Evolutionary conservation across 2,113 vertebrate species (phyloP).

Genomic region (Eleginops maclovinus): DNA sequence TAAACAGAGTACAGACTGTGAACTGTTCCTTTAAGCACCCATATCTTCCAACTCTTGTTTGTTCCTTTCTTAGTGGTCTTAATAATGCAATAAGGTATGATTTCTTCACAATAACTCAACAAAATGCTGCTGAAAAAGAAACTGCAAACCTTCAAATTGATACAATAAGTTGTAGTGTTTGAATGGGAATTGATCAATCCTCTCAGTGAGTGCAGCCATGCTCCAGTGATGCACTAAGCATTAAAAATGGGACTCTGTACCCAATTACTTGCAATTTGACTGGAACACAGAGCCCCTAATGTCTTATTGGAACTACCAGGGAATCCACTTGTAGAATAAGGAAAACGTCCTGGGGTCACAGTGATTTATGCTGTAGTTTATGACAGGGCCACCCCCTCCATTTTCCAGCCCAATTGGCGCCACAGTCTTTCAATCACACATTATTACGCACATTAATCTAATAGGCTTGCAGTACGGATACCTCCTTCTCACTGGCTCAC

Average conservation of each 20-base stretch:
- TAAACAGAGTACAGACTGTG: neutral
- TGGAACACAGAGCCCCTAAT: conserved; percentile 26
- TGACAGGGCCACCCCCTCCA: conserved; percentile 8
- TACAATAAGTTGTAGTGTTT: neutral
- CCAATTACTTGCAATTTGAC: conserved; percentile 26
- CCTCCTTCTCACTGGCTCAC: neutral
- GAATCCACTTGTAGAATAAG: conserved; percentile 15
- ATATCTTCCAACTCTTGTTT: neutral
- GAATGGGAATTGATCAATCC: neutral
- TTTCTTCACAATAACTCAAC: too few relatives aligned
- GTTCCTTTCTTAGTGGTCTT: neutral
- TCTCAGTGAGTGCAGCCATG: neutral
- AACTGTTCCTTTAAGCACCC: neutral
- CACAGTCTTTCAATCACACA: conserved; percentile 37
- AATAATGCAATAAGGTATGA: neutral
- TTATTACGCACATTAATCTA: conserved; percentile 39
- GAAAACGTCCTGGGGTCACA: neutral
- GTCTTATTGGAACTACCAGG: conserved; percentile 1
- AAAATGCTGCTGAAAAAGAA: neutral
- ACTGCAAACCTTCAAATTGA: neutral
- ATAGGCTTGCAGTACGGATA: conserved; percentile 19
- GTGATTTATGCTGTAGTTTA: conserved; percentile 36
- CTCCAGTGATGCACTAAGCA: neutral
- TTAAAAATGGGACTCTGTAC: neutral
- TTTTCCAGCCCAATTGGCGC: conserved; percentile 28